Conservation (phyloP, 53 echinoderm and acorn worm species). For the Luidia sarsii region DNA sequence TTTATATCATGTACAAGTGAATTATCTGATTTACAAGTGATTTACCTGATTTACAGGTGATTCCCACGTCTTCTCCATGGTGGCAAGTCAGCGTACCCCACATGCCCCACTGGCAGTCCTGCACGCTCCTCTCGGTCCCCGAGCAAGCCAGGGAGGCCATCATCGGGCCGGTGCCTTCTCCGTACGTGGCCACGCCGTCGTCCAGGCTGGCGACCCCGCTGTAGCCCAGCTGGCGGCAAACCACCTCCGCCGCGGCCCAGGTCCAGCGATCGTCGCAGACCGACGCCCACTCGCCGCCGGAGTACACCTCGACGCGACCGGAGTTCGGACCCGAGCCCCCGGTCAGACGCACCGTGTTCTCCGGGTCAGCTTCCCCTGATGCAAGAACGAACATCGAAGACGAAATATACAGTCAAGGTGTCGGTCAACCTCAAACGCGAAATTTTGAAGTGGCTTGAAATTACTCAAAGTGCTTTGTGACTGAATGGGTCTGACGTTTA, state of each 20-base stretch:
- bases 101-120: constrained; percentile 1
- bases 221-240: constrained; percentile 33
- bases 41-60: constrained; percentile 42
- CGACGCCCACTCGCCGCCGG: constrained; percentile 26
- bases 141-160: not conserved
- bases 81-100: constrained; percentile 16
- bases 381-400: too few species aligned
- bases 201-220: not conserved
- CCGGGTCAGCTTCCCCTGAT: too few species aligned
- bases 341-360: not conserved
- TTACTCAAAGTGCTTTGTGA: not conserved
- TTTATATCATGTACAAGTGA: too few species aligned
- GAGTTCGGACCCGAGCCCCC: not conserved
- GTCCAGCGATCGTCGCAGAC: constrained; percentile 19
- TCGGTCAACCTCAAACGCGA: too few species aligned
- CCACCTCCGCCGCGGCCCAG: not conserved
- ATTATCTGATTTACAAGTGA: too few species aligned
- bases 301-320: constrained; percentile 35
- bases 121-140: constrained; percentile 15
- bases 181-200: constrained; percentile 14
- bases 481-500: too few species aligned
- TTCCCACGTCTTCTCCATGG: constrained; percentile 32
- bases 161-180: constrained; percentile 36
- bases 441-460: too few species aligned
- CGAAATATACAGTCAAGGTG: too few species aligned